Base-by-base conservation (phyloP, 2,888 invertebrate genomes). In the Alloscopus bannaensis region DNA sequence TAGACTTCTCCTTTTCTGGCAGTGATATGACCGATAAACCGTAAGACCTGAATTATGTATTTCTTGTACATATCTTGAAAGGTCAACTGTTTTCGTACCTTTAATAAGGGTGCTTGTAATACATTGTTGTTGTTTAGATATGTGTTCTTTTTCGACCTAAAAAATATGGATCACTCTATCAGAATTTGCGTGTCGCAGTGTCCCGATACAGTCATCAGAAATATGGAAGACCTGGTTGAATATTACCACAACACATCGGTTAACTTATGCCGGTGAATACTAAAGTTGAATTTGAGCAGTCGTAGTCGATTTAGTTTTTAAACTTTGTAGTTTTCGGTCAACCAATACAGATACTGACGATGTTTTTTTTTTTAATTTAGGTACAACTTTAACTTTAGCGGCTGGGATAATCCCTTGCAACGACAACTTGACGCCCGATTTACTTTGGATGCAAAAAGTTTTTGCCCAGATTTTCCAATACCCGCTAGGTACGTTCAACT, bases 121-220 rank as follows among this genome's bases (percentile, higher is more conserved):
- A 6, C 3, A 20, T 60, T 55, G 2, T 40, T 42, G 45, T 31
- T 57, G 89, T 88, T 55, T 86, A 92, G 92, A 66, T 93, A 92
- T 87, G 89, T 98, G 50, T 93, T 97, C 86, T 97, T 95, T 88
- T 92, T 96, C 90, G 94, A 97, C 88, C 90, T 95, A 1, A 91
- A 90, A 79, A 92, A 96, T 87, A 89, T 96, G 13, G 91, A 92
- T 73, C 91, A 92, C 81, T 94, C 96, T 0, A 88, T 96, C 20
- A 95, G 95, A 89, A 93, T 98, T 83, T 98, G 98, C 88, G 96
- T 98, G 0, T 93, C 94, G 86, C 89, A 93, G 88, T 98, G 98
- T 88, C 98, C 98, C 0, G 91, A 91, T 77, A 90, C 89, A 79
- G 91, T 91, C 28, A 87, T 97, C 85, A 88, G 88, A 1, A 89